Conservation (phyloP, 2,797 vertebrate genomes). For the Parauchenoglanis punctatus region DNA sequence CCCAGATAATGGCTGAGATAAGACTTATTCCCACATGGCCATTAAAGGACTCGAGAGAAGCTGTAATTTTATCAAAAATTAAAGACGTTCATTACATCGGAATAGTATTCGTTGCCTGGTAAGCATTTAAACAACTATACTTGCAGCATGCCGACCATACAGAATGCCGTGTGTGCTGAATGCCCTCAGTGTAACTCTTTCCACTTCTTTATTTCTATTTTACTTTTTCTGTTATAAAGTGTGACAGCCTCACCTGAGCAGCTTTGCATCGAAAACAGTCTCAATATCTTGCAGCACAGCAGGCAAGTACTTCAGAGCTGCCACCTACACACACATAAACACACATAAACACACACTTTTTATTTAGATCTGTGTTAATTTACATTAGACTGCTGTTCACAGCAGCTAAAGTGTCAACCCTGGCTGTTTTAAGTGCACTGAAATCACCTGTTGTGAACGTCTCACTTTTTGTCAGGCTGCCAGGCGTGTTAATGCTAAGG, state of each 20-base stretch:
- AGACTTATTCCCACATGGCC: not conserved
- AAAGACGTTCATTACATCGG: not conserved
- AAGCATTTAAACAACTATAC: not conserved
- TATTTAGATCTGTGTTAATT: slow-evolving; percentile 26
- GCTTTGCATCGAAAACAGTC: slow-evolving; percentile 90
- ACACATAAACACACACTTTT: slow-evolving; percentile 41
- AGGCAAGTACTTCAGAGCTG: slow-evolving; percentile 95
- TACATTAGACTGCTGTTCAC: slow-evolving; percentile 22
- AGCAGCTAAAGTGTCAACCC: slow-evolving; percentile 12
- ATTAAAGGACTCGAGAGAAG: slow-evolving; percentile 18
- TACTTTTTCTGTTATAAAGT: slow-evolving; percentile 13
- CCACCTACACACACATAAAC: slow-evolving; percentile 78
- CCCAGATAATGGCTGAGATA: slow-evolving; percentile 37
- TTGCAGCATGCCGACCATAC: not conserved
- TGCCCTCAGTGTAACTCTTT: not conserved
- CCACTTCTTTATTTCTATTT: slow-evolving; percentile 5
- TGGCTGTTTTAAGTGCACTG: slow-evolving; percentile 4
- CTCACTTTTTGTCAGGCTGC: slow-evolving; percentile 25
- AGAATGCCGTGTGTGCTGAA: not conserved
- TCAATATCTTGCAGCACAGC: slow-evolving; percentile 95
- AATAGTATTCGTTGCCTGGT: not conserved
- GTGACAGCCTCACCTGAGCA: slow-evolving; percentile 85
- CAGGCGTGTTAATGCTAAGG: slow-evolving; percentile 11
- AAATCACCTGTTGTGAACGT: slow-evolving; percentile 28
- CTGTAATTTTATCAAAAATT: slow-evolving; percentile 21